These are phyloP conservation scores for Aplochiton taeniatus DNA, from an alignment of 2,797 vertebrate species.

Conservation along the genomic window DNA sequence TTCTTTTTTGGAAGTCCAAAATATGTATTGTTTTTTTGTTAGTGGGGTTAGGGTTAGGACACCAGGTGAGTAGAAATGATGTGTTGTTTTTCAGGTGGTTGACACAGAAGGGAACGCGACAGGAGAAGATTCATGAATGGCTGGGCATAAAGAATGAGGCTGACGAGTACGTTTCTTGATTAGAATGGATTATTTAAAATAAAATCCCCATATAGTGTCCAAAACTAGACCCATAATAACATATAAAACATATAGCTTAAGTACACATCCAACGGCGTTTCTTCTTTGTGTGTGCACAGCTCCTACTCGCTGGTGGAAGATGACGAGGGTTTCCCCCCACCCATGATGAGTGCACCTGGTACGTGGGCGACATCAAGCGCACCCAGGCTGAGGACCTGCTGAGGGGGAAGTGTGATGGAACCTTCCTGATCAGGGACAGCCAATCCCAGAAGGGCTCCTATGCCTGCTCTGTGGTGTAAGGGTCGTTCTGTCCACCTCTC, in stretches of 20 bases:
- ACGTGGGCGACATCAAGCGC: constrained; percentile 87
- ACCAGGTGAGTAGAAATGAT: neutral
- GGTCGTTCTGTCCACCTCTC: constrained; percentile 28
- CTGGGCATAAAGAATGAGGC: constrained; percentile 84
- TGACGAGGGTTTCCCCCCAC: constrained; percentile 60
- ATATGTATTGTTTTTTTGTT: too few species aligned
- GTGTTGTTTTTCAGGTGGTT: constrained; percentile 81
- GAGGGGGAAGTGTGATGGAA: constrained; percentile 81
- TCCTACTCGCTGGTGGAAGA: constrained; percentile 77
- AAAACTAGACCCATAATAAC: too few species aligned
- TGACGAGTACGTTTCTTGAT: constrained; percentile 81
- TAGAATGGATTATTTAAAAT: too few species aligned
- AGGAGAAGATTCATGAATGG: constrained; percentile 90
- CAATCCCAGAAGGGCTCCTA: constrained; percentile 88
- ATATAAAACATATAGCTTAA: too few species aligned
- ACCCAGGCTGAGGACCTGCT: constrained; percentile 89
- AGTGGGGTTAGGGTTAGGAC: too few species aligned
- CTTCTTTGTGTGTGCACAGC: neutral
- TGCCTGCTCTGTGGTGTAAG: constrained; percentile 94
- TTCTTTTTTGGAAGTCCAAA: too few species aligned
- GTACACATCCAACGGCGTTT: too few species aligned
- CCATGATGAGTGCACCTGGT: constrained; percentile 74
- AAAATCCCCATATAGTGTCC: too few species aligned
- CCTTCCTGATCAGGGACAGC: constrained; percentile 93
- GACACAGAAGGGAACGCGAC: constrained; percentile 85